Evolutionary conservation across 2,113 vertebrate genomes (phyloP).

Genomic region (Coturnix japonica): DNA sequence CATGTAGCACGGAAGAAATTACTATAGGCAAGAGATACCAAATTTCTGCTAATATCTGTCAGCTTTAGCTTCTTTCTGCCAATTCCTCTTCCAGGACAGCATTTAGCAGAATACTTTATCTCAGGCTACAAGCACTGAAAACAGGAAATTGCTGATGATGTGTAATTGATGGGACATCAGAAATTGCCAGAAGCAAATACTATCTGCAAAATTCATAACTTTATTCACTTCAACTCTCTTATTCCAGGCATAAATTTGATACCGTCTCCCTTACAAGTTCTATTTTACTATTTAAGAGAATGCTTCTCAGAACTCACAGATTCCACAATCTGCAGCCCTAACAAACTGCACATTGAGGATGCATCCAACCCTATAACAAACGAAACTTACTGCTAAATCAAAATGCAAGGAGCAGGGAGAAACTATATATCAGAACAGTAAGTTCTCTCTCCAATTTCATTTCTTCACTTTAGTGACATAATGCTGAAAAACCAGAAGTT

Average conservation of each 20-base stretch:
- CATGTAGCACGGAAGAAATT: not conserved
- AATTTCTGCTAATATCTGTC: not conserved
- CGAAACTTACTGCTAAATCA: not conserved
- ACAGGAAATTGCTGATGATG: slow-evolving; percentile 7
- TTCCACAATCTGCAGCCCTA: not conserved
- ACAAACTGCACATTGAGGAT: not conserved
- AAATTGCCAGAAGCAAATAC: slow-evolving; percentile 38
- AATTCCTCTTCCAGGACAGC: not conserved
- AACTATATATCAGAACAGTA: not conserved
- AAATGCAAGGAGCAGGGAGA: not conserved
- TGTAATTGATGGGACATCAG: not conserved
- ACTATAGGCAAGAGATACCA: not conserved
- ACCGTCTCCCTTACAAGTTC: not conserved
- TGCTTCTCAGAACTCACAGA: not conserved
- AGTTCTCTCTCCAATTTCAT: not conserved
- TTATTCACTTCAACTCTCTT: slow-evolving; percentile 10
- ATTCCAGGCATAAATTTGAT: not conserved
- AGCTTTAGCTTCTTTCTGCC: not conserved
- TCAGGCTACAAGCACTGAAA: slow-evolving; percentile 13
- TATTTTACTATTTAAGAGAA: not conserved
- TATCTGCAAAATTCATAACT: slow-evolving; percentile 11
- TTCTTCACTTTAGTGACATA: not conserved
- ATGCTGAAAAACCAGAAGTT: not conserved
- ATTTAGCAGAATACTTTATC: slow-evolving; percentile 14
- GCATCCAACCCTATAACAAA: not conserved